Conservation (phyloP, 2,797 vertebrate species). For the Chromobotia macracanthus region DNA sequence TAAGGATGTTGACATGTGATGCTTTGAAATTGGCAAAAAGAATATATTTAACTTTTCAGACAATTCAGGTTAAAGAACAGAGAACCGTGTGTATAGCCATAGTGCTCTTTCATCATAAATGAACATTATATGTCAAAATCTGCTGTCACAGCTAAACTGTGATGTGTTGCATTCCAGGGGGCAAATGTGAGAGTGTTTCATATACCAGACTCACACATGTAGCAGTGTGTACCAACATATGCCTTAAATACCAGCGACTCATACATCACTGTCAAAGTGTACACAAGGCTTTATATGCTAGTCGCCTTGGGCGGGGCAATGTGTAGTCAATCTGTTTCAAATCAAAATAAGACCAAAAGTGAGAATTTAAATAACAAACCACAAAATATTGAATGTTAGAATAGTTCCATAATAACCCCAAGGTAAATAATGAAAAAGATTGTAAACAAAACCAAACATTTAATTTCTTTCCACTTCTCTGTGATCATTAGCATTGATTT, state of each 20-base stretch:
- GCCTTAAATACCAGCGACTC: constrained; percentile 35
- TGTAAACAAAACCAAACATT: constrained; percentile 32
- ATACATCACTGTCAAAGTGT: constrained; percentile 52
- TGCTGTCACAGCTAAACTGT: constrained; percentile 17
- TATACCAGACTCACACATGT: constrained; percentile 33
- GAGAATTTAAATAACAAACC: constrained; percentile 21
- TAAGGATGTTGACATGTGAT: not conserved
- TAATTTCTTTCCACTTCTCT: not conserved
- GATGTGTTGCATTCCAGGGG: constrained; percentile 28
- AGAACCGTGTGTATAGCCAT: not conserved
- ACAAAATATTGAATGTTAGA: constrained; percentile 20
- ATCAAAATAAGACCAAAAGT: constrained; percentile 33
- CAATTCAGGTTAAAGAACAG: not conserved
- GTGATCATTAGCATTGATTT: constrained; percentile 12
- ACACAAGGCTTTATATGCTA: constrained; percentile 30
- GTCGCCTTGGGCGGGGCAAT: constrained; percentile 33
- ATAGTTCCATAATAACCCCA: constrained; percentile 13
- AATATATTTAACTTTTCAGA: not conserved
- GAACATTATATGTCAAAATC: constrained; percentile 14
- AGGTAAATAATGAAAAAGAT: constrained; percentile 8
- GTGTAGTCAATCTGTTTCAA: constrained; percentile 29
- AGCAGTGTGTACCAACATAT: constrained; percentile 41
- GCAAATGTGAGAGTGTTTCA: constrained; percentile 32
- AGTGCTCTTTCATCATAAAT: constrained; percentile 3
- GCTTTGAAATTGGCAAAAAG: not conserved